Evolutionary conservation across 2,797 vertebrate genomes (phyloP), one percentile per base, ranked within the genome.

Genomic region (Mormyrus hasselquistii): DNA sequence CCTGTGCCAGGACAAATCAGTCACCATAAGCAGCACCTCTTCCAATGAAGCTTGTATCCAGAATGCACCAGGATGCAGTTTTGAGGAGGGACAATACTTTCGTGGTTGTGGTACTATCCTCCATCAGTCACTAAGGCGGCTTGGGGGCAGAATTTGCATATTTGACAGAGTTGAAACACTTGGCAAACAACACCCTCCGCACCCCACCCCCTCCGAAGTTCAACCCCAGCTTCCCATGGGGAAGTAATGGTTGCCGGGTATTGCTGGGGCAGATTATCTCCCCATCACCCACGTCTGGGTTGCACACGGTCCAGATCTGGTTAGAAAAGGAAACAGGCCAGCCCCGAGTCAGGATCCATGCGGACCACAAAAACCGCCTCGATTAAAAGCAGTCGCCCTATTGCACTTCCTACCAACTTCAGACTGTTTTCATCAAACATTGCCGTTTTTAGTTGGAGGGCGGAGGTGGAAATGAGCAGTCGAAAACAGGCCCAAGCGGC

Each of bases 311-410:
- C 2, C 14, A 55, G 57, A 44, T 89, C 34, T 16, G 87, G 86
- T 86, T 57, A 38, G 87, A 49, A 49, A 25, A 87, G 25, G 1
- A 90, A 88, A 87, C 53, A 7, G 7, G 59, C 53, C 9, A 4
- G 29, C 19, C 25, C 7, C 53, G 88, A 88, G 82, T n/a, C 16
- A 88, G 86, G 53, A 88, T 76, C 59, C 19, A 49, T 76, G 52
- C 38, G n/a, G 53, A 57, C 22, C 49, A 19, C 38, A 41, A 83
- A 34, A 90, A 91, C 83, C 86, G 34, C 57, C 86, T 19, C 41
- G 87, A 90, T 91, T 91, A 90, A 88, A 76, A 88, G 14, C 84
- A 53, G 89, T 92, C 91, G 87, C 38, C n/a, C n/a, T 87, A 88
- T 91, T 38, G 9, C 73, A 87, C 65, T 90, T 86, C 55, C 62